Conservation (phyloP, 2,888 invertebrate species). For the Epinotia nisella region DNA sequence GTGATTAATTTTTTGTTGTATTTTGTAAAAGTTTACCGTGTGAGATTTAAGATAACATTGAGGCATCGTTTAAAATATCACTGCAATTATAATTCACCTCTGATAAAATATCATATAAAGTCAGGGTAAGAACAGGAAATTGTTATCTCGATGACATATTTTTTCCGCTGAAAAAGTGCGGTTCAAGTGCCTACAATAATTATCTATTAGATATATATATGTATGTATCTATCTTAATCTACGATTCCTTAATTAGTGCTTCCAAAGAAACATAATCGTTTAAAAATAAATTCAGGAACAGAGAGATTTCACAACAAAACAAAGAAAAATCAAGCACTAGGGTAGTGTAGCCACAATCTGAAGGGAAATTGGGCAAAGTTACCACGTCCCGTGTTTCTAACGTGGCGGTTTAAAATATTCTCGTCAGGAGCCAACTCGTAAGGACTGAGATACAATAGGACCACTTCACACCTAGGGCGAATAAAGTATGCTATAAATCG, state of each 20-base stretch:
- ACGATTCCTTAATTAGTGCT: not conserved
- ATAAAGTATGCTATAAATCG: not conserved
- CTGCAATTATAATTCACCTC: not conserved
- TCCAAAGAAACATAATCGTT: not conserved
- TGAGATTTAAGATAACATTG: not conserved
- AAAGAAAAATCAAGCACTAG: constrained; percentile 8
- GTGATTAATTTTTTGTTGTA: not conserved
- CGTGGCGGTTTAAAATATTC: constrained; percentile 14
- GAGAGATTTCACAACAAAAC: not conserved
- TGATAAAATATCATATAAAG: not conserved
- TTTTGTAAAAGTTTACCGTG: not conserved
- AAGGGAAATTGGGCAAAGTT: constrained; percentile 11
- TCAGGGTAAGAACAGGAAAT: not conserved
- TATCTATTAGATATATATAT: not conserved
- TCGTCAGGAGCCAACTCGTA: not conserved
- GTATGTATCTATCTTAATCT: not conserved
- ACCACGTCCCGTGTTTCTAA: constrained; percentile 9
- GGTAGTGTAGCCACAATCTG: constrained; percentile 4
- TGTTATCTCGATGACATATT: not conserved
- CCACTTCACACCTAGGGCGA: not conserved
- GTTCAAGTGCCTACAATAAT: not conserved
- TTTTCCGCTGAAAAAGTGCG: not conserved
- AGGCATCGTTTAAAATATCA: not conserved
- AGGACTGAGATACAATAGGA: not conserved
- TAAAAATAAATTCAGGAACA: not conserved